phyloP scores from a whole-genome alignment of 2,113 vertebrate genomes.

The Rhipidura dahli region DNA sequence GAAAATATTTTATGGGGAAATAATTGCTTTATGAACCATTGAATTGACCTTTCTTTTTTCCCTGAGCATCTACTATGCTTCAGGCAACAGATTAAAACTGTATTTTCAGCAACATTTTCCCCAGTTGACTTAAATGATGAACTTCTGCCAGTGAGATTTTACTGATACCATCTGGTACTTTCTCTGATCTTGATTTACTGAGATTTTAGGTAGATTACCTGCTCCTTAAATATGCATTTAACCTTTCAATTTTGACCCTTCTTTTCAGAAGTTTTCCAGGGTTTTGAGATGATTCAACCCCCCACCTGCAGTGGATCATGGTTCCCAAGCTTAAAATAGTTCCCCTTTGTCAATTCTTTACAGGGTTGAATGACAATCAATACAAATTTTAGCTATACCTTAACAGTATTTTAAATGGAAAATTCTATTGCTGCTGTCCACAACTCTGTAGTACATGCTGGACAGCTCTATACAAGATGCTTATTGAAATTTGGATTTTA shows the following conservation, averaged over 20 bases:
- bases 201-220: neutral
- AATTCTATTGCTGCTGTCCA: neutral
- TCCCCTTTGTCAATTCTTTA: neutral
- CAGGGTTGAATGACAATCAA: neutral
- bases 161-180: conserved; percentile 5
- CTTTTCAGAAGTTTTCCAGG: neutral
- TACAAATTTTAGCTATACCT: neutral
- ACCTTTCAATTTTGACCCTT: neutral
- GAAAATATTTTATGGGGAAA: neutral
- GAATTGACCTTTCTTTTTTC: neutral
- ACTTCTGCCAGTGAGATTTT: neutral
- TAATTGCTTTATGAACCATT: neutral
- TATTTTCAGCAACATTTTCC: conserved; percentile 18
- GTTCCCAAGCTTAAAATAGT: neutral
- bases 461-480: neutral
- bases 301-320: neutral
- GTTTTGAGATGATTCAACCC: neutral
- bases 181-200: neutral
- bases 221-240: neutral
- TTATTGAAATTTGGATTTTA: neutral
- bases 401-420: neutral
- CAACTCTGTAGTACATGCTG: neutral
- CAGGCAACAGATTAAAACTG: neutral
- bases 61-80: neutral
- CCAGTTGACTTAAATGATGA: neutral